These are phyloP conservation scores for Drosophila engyochracea DNA, from an alignment of 2,888 invertebrate species.

Conservation along the genomic window DNA sequence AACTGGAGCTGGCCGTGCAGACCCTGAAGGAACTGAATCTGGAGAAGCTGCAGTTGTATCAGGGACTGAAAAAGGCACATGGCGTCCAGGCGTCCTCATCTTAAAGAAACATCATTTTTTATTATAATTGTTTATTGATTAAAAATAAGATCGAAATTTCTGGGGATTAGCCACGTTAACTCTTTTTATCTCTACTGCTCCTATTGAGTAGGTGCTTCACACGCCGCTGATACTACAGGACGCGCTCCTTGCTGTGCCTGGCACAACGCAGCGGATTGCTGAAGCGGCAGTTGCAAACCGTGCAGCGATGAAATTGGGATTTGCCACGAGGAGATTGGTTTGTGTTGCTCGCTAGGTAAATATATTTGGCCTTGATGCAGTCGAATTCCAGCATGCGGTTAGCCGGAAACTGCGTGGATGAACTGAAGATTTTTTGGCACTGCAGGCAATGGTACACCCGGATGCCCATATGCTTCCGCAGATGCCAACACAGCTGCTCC, in stretches of 20 bases:
- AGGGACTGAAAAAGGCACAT: conserved; percentile 90
- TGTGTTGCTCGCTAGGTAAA: conserved; percentile 31
- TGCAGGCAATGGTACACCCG: too few relatives aligned
- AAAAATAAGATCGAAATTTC: not conserved
- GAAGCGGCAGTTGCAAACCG: conserved; percentile 48
- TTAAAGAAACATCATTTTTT: conserved; percentile 28
- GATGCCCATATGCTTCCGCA: too few relatives aligned
- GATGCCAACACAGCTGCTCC: too few relatives aligned
- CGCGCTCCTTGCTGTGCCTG: conserved; percentile 44
- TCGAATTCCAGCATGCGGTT: not conserved
- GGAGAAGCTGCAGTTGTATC: conserved; percentile 87
- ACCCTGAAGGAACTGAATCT: conserved; percentile 89
- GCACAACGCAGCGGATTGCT: conserved; percentile 5
- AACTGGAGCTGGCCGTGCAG: conserved; percentile 90
- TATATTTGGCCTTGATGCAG: conserved; percentile 44
- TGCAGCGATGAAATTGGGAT: conserved; percentile 22
- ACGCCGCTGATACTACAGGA: conserved; percentile 19
- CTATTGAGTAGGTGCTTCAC: conserved; percentile 10
- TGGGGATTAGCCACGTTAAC: not conserved
- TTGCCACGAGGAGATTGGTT: not conserved
- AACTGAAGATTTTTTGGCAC: too few relatives aligned
- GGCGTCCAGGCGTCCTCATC: conserved; percentile 85
- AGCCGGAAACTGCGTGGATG: too few relatives aligned
- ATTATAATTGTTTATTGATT: conserved; percentile 46
- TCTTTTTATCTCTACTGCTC: not conserved